Percentiles rank a stretch among this genome's conserved stretches.
These are phyloP conservation scores for Caenorhabditis brenneri DNA, from an alignment of 1,140 invertebrate species.

Conservation along the genomic window DNA sequence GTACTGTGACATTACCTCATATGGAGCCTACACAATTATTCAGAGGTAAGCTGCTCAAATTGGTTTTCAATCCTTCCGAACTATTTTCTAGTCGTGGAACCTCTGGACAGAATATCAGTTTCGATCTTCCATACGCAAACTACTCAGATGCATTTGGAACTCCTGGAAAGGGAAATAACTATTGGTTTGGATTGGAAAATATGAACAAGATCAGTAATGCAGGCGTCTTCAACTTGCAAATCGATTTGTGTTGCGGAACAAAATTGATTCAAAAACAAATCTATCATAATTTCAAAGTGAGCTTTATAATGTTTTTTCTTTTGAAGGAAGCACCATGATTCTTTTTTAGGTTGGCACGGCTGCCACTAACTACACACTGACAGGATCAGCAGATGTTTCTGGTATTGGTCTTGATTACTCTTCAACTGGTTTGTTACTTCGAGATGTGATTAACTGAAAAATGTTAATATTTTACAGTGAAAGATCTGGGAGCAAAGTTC, in stretches of 20 bases:
- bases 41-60: neutral
- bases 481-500: neutral
- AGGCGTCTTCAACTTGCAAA: neutral
- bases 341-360: neutral
- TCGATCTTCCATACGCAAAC: neutral
- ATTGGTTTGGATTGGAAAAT: neutral
- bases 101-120: neutral
- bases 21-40: slow-evolving; percentile 1
- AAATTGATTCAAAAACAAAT: neutral
- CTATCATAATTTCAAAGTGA: neutral
- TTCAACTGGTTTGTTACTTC: neutral
- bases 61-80: neutral
- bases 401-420: neutral
- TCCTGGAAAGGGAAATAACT: slow-evolving; percentile 3
- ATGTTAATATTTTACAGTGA: neutral
- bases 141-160: neutral
- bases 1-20: neutral
- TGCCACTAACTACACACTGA: neutral
- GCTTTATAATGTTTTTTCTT: neutral
- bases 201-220: neutral
- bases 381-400: neutral
- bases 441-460: neutral
- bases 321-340: neutral
- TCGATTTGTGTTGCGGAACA: neutral
- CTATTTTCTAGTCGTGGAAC: neutral